Evolutionary conservation across 2,113 vertebrate species (phyloP).

Genomic region (Mormyrus lacerda): DNA sequence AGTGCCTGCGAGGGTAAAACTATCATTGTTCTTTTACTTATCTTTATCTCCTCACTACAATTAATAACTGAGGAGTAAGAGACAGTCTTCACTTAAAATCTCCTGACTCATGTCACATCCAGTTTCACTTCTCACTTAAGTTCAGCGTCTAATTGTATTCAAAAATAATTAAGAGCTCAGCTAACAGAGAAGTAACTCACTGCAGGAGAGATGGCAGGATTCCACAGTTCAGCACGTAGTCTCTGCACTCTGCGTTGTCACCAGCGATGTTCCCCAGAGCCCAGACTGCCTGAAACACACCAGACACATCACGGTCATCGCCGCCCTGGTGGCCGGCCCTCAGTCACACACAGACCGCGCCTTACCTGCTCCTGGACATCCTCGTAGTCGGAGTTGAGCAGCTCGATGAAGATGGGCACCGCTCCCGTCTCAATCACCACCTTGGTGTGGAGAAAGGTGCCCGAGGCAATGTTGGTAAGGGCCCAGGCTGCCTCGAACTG

Average conservation of each 20-base stretch:
- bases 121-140: neutral
- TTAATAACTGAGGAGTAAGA: neutral
- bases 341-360: neutral
- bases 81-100: neutral
- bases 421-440: slow-evolving; percentile 89
- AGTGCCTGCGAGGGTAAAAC: neutral
- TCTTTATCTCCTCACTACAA: neutral
- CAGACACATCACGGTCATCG: slow-evolving; percentile 7
- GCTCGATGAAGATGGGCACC: slow-evolving; percentile 85
- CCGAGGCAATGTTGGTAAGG: slow-evolving; percentile 86
- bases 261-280: slow-evolving; percentile 88
- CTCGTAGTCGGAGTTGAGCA: slow-evolving; percentile 83
- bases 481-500: slow-evolving; percentile 90
- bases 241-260: slow-evolving; percentile 88
- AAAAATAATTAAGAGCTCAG: neutral
- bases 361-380: slow-evolving; percentile 88
- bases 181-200: slow-evolving; percentile 54
- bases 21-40: neutral
- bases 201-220: slow-evolving; percentile 83
- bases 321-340: neutral
- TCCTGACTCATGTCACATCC: neutral
- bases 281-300: slow-evolving; percentile 77
- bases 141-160: neutral
- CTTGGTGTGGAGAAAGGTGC: slow-evolving; percentile 85
- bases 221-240: slow-evolving; percentile 83